Conservation (phyloP, 2,797 vertebrate genomes). For the Sebastolobus alascanus region DNA sequence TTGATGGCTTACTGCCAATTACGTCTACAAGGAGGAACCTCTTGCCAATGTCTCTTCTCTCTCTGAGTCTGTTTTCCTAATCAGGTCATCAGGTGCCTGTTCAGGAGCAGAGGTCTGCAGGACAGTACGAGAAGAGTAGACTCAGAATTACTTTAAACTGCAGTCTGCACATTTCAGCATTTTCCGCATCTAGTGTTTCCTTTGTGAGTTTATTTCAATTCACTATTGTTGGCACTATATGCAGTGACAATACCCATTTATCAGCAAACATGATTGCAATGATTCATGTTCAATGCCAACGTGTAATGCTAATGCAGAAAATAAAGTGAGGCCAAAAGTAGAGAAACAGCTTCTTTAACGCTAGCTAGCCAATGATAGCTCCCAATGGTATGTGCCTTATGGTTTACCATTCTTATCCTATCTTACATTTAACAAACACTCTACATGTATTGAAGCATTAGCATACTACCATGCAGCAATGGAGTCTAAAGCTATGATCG, state of each 20-base stretch:
- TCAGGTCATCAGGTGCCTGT: constrained; percentile 1
- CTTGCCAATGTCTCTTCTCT: constrained; percentile 13
- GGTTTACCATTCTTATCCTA: background rate
- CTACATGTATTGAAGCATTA: background rate
- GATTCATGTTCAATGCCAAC: background rate
- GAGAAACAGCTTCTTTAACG: background rate
- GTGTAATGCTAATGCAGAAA: background rate
- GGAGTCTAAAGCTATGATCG: too few relatives aligned
- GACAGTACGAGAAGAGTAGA: background rate
- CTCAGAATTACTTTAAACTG: background rate
- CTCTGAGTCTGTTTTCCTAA: constrained; percentile 19
- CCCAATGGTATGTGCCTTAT: background rate
- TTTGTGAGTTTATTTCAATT: background rate
- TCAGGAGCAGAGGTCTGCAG: background rate
- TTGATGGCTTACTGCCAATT: constrained; percentile 55
- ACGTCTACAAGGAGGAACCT: constrained; percentile 14
- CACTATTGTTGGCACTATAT: background rate
- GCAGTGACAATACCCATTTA: background rate
- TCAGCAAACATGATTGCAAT: background rate
- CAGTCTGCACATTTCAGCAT: background rate
- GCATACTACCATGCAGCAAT: background rate
- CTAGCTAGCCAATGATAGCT: background rate
- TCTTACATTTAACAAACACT: background rate
- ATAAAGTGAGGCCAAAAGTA: background rate
- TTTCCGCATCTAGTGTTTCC: background rate